phyloP scores from a whole-genome alignment of 2,797 vertebrate species.

The Anabas testudineus region DNA sequence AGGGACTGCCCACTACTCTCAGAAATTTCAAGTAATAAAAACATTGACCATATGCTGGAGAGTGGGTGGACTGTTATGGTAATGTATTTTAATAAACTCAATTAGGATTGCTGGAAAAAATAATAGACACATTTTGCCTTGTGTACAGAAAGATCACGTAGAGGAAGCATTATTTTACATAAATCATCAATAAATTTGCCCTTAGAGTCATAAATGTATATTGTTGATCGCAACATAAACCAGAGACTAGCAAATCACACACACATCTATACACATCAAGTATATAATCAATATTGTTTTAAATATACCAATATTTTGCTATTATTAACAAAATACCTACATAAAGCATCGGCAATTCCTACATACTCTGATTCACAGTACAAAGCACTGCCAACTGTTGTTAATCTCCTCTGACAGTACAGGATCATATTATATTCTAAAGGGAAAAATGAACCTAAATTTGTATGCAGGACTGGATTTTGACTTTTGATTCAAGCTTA shows the following conservation, averaged over 20 bases:
- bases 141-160: slow-evolving; percentile 9
- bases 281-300: neutral
- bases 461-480: slow-evolving; percentile 18
- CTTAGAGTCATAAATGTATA: neutral
- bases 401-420: slow-evolving; percentile 32
- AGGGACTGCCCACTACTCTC: slow-evolving; percentile 46
- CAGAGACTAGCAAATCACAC: neutral
- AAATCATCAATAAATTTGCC: slow-evolving; percentile 17
- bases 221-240: slow-evolving; percentile 19
- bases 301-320: neutral
- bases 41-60: slow-evolving; percentile 64
- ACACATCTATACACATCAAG: neutral
- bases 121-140: slow-evolving; percentile 20
- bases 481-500: slow-evolving; percentile 40
- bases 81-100: slow-evolving; percentile 55
- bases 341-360: neutral
- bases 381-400: slow-evolving; percentile 5
- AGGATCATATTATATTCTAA: slow-evolving; percentile 20
- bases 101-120: slow-evolving; percentile 32
- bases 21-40: slow-evolving; percentile 46
- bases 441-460: slow-evolving; percentile 30
- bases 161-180: slow-evolving; percentile 30
- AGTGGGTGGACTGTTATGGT: slow-evolving; percentile 48
- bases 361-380: slow-evolving; percentile 8
- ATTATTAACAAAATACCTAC: neutral